These are phyloP conservation scores for Drosophila nr. fundita DNA, from an alignment of 2,888 invertebrate species.

Conservation along the genomic window DNA sequence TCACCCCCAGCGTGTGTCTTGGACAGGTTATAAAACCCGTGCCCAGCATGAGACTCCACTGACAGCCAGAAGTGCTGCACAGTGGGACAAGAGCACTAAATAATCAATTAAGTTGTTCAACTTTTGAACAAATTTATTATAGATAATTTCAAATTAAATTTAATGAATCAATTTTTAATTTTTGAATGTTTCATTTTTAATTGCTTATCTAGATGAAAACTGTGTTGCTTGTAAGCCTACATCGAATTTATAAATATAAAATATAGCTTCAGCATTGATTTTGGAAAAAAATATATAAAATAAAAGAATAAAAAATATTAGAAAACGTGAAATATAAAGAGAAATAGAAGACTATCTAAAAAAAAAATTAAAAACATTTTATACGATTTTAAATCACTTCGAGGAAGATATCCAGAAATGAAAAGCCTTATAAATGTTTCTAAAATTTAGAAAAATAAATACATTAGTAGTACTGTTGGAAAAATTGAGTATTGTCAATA, in stretches of 20 bases:
- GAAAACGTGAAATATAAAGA: too few relatives aligned
- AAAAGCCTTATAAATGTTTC: background rate
- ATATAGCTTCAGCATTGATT: background rate
- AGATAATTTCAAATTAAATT: background rate
- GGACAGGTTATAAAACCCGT: constrained; percentile 67
- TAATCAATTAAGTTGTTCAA: background rate
- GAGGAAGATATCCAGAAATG: background rate
- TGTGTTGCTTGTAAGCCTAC: too few relatives aligned
- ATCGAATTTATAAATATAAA: background rate
- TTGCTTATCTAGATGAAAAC: too few relatives aligned
- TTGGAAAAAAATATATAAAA: background rate
- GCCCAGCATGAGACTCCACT: constrained; percentile 65
- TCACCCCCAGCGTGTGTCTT: constrained; percentile 26
- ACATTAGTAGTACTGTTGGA: background rate
- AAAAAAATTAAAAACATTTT: background rate
- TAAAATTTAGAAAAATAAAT: background rate
- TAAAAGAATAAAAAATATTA: background rate
- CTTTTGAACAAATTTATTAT: background rate
- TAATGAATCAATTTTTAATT: too few relatives aligned
- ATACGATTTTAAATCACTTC: background rate
- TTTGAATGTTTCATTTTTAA: too few relatives aligned
- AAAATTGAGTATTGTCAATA: background rate
- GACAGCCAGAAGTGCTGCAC: constrained; percentile 54
- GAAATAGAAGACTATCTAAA: too few relatives aligned
- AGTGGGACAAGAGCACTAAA: constrained; percentile 40